A percentile compares a stretch with the other conserved stretches of the same genome.
Evolutionary conservation across 2,888 invertebrate species (phyloP).

Genomic region (Leucozona laternaria): DNA sequence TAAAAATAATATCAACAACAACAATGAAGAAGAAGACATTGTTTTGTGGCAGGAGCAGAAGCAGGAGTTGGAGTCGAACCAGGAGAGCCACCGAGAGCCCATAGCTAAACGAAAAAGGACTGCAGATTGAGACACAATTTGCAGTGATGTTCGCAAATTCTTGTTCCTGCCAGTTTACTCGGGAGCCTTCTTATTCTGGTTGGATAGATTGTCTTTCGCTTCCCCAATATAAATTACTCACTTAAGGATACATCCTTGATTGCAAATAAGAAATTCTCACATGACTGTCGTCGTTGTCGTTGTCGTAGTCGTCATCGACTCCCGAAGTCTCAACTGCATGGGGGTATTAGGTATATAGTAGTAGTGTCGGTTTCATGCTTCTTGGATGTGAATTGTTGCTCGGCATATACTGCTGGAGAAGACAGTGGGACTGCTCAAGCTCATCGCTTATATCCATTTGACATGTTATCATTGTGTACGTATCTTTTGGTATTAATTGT

Average conservation of each 20-base stretch:
- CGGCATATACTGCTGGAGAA: constrained; percentile 57
- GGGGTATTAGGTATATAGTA: constrained; percentile 3
- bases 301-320: constrained; percentile 68
- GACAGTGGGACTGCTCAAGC: constrained; percentile 73
- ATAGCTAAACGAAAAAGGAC: constrained; percentile 67
- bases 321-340: constrained; percentile 37
- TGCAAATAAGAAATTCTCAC: constrained; percentile 76
- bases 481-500: constrained; percentile 76
- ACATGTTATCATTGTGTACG: constrained; percentile 75
- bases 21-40: constrained; percentile 42
- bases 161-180: constrained; percentile 76
- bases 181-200: constrained; percentile 75
- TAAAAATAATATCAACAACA: constrained; percentile 20
- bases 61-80: neutral
- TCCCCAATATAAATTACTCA: constrained; percentile 76
- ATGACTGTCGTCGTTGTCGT: constrained; percentile 75
- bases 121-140: constrained; percentile 76
- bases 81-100: constrained; percentile 6
- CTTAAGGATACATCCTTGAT: constrained; percentile 76
- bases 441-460: constrained; percentile 76
- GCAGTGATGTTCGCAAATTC: constrained; percentile 76
- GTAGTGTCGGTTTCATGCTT: constrained; percentile 72
- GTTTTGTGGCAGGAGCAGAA: constrained; percentile 40
- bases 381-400: constrained; percentile 71
- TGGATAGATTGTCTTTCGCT: constrained; percentile 76